Conservation (phyloP, 2,113 vertebrate species). For the Melanostigma gelatinosum region DNA sequence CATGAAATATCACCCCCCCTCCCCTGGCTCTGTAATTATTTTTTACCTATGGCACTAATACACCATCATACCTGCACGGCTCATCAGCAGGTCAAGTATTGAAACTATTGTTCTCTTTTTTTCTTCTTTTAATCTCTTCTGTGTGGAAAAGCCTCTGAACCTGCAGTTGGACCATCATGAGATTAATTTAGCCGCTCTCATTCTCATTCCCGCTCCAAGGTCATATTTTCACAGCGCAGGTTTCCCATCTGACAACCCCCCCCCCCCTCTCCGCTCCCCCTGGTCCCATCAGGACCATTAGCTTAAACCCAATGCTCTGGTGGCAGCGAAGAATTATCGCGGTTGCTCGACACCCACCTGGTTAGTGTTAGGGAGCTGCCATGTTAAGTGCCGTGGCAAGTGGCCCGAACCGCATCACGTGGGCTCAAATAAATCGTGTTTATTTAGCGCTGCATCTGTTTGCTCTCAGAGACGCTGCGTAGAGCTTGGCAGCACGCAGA, state of each 20-base stretch:
- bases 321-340: constrained; percentile 33
- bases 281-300: constrained; percentile 41
- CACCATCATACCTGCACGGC: neutral
- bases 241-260: constrained; percentile 40
- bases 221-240: constrained; percentile 29
- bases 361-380: constrained; percentile 51
- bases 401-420: constrained; percentile 19
- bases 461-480: constrained; percentile 36
- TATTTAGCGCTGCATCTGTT: constrained; percentile 78
- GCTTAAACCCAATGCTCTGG: constrained; percentile 28
- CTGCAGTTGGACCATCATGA: neutral
- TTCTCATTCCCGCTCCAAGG: constrained; percentile 24
- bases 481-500: constrained; percentile 64
- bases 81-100: neutral
- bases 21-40: too few relatives aligned
- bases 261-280: neutral
- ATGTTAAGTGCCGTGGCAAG: constrained; percentile 51
- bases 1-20: neutral
- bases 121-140: neutral
- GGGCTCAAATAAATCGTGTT: constrained; percentile 71
- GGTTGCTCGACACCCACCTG: constrained; percentile 59
- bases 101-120: neutral
- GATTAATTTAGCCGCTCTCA: neutral
- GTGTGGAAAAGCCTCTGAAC: constrained; percentile 13
- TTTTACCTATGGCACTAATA: neutral